Evolutionary conservation across 2,888 invertebrate genomes (phyloP), one percentile per base, ranked within the genome.

Genomic region (Drosophila conformis): DNA sequence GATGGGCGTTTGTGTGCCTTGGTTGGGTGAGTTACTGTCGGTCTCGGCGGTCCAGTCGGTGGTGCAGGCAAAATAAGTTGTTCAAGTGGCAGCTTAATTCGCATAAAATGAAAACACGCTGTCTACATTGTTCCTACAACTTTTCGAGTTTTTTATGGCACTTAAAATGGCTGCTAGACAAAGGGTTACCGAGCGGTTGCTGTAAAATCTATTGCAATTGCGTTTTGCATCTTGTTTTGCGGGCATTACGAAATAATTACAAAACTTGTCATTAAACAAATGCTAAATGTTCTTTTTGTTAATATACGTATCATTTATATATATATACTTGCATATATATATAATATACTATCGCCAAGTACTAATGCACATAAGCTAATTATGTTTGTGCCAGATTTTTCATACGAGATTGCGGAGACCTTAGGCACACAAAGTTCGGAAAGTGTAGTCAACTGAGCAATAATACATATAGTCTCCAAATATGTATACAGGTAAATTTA

Each of bases 51-150:
- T 85, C 80, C 82, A 84, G 86, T 74, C 82, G 70, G 58, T 67
- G 66, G 75, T 59, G 70, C 69, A 60, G 80, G 84, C 81, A 80
- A 83, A 82, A 85, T 80, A 80, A 80, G 90, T 91, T 90, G 89
- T 91, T 91, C 89, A 90, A 91, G 91, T 91, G 91, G 88, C 90
- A 90, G 91, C 91, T 91, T 92, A 92, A 91, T 89, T 92, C 92
- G 92, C 92, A 91, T 91, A 91, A 91, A 91, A 91, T 91, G 92
- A 91, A 91, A 91, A 91, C 91, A 91, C 91, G 92, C 90, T 91
- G 92, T 92, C 92, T 91, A 91, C 91, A 91, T 90, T 90, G 90
- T 92, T 91, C 90, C 91, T 91, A 92, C 91, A 91, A 91, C 90
- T 91, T 91, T 91, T 86, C 83, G 84, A 86, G 84, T 85, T 91